phyloP scores from a whole-genome alignment of 1,140 invertebrate species.

The Drosophila gunungcola region DNA sequence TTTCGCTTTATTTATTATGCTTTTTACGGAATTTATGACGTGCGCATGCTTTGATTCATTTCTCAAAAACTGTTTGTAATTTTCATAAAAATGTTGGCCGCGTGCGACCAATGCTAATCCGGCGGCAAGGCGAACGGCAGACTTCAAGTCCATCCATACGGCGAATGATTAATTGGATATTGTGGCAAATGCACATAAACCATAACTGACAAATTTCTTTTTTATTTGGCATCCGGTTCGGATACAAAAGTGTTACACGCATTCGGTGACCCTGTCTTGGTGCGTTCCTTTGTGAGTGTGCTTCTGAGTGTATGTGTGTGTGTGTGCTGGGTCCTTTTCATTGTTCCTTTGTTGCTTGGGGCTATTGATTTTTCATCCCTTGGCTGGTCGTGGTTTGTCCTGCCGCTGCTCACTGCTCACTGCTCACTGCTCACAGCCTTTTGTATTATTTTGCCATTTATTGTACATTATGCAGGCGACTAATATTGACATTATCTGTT shows the following conservation, averaged over 20 bases:
- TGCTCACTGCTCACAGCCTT: constrained; percentile 19
- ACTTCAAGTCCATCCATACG: constrained; percentile 20
- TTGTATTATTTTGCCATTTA: constrained; percentile 84
- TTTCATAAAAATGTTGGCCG: constrained; percentile 43
- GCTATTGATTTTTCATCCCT: constrained; percentile 76
- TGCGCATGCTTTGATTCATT: constrained; percentile 79
- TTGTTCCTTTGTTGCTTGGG: constrained; percentile 55
- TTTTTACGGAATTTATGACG: constrained; percentile 80
- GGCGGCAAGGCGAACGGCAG: neutral
- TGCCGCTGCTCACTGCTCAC: neutral
- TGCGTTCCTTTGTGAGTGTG: constrained; percentile 16
- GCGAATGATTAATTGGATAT: constrained; percentile 51
- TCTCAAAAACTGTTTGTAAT: constrained; percentile 63
- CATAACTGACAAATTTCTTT: constrained; percentile 84
- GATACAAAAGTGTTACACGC: constrained; percentile 69
- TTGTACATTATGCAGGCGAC: constrained; percentile 83
- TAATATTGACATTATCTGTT: constrained; percentile 84
- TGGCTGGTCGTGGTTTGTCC: constrained; percentile 51
- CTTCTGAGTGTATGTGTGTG: constrained; percentile 1
- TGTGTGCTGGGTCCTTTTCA: constrained; percentile 42
- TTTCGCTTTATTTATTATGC: constrained; percentile 83
- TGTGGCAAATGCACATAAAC: constrained; percentile 55
- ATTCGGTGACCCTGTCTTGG: constrained; percentile 30
- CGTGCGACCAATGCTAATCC: constrained; percentile 45
- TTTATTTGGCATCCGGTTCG: constrained; percentile 81